Base-by-base conservation (phyloP, 2,113 vertebrate genomes). In the Xerus inauris region DNA sequence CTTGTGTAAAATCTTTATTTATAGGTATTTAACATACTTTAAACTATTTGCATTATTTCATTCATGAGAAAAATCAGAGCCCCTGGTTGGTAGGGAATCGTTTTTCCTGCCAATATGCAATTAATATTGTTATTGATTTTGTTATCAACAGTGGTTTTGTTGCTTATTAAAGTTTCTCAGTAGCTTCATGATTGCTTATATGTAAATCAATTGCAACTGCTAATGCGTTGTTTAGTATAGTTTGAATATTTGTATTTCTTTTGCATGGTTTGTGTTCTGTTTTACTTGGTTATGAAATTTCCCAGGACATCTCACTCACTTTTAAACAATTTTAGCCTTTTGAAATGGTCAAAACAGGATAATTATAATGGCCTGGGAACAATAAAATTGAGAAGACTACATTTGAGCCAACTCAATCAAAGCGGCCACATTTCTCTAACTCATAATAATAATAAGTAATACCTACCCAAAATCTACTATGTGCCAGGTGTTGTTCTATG, bases 41-140 rank as follows among this genome's bases (percentile, higher is more conserved):
- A 40, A 80, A 71, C 49, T 12, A n/a, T 73, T 90, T 49, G 81
- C 35, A 82, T 47, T 89, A 81, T 84, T 67, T 72, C 26, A 45
- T 16, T 84, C 62, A 19, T 0, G 38, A 85, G 64, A 97, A 82
- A 86, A 79, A 93, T 42, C 57, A 96, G 82, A 67, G 91, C 40
- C 59, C 76, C 6, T 26, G 85, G 20, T 84, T 42, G 51, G 30
- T 64, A 49, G 47, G 3, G 28, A 40, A 28, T 26, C 19, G 76
- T 80, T 95, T 93, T 14, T 14, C 38, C 47, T 84, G 87, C 40
- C 85, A 87, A 84, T 32, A 86, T 72, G 67, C 80, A 97, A 85
- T 91, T 95, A 91, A 75, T 87, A 95, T 40, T 91, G 77, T 72
- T 85, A 87, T 54, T 73, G 93, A 93, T 97, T 97, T 96, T 96